Evolutionary conservation across 1,140 invertebrate genomes (phyloP).

Genomic region (Formica exsecta): DNA sequence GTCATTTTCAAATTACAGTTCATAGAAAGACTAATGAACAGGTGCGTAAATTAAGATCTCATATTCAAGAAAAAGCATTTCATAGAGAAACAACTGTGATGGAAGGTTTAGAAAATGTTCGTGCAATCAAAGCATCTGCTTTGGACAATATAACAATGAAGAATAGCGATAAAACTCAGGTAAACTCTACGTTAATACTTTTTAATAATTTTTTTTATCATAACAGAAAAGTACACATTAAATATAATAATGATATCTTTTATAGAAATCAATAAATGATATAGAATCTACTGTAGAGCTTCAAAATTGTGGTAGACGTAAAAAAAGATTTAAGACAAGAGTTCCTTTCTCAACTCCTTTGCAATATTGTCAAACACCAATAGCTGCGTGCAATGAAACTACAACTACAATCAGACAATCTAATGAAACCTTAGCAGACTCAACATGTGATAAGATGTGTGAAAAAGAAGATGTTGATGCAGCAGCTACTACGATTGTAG

Average conservation of each 20-base stretch:
- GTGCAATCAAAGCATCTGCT: not conserved
- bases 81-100: constrained; percentile 84
- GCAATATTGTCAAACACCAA: constrained; percentile 84
- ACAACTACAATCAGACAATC: constrained; percentile 49
- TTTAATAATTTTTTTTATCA: not conserved
- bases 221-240: constrained; percentile 34
- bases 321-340: constrained; percentile 89
- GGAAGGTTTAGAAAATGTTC: constrained; percentile 65
- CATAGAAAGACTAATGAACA: constrained; percentile 88
- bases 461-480: not conserved
- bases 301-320: constrained; percentile 90
- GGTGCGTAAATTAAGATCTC: constrained; percentile 87
- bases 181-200: not conserved
- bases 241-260: constrained; percentile 10
- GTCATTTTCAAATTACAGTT: constrained; percentile 72
- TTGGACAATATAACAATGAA: not conserved
- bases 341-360: constrained; percentile 89
- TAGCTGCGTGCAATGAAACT: constrained; percentile 78
- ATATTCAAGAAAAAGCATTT: constrained; percentile 88
- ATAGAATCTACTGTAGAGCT: constrained; percentile 87
- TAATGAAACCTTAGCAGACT: constrained; percentile 48
- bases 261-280: constrained; percentile 87
- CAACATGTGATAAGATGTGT: not conserved
- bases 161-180: constrained; percentile 52
- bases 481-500: not conserved